Conservation (phyloP, 1,140 invertebrate genomes). For the Oedothorax gibbosus region DNA sequence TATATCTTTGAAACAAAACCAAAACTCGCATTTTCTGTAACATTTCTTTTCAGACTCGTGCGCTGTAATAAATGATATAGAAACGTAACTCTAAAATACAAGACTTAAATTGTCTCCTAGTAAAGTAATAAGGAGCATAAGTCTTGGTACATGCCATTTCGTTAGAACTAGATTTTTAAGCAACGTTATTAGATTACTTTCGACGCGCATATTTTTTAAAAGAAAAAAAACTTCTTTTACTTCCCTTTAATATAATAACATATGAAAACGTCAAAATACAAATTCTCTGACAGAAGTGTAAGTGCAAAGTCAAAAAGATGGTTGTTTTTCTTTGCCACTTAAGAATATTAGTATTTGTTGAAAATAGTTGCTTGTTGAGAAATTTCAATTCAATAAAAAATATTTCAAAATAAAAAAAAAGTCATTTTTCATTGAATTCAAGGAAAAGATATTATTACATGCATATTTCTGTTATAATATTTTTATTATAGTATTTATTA, state of each 20-base stretch:
- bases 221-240: background rate
- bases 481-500: too few species aligned
- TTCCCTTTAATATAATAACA: slow-evolving; percentile 14
- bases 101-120: background rate
- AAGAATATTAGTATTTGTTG: too few species aligned
- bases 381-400: too few species aligned
- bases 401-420: too few species aligned
- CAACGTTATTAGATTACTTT: slow-evolving; percentile 5
- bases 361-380: too few species aligned
- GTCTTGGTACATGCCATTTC: background rate
- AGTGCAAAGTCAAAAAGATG: background rate
- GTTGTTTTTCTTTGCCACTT: too few species aligned
- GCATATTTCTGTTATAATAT: too few species aligned
- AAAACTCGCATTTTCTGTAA: too few species aligned
- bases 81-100: background rate
- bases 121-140: background rate
- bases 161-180: background rate
- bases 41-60: too few species aligned
- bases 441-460: too few species aligned
- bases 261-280: background rate
- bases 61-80: background rate
- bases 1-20: too few species aligned
- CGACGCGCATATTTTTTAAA: background rate
- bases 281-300: background rate
- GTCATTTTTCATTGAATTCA: too few species aligned